phyloP scores from a whole-genome alignment of 1,140 invertebrate genomes.

The Mylabris phalerata region DNA sequence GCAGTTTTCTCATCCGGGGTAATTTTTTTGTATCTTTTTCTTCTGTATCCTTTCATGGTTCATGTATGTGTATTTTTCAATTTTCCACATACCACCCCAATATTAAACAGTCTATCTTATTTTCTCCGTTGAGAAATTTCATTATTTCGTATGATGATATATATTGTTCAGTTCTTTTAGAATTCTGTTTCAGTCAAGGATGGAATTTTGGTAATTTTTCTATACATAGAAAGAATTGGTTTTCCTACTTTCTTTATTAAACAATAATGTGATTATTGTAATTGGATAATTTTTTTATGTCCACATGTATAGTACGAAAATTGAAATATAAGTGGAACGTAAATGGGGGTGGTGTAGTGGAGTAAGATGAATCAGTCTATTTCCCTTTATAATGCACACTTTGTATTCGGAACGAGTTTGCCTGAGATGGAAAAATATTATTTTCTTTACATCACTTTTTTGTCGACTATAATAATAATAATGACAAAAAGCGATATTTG shows the following conservation, averaged over 20 bases:
- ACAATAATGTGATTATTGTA: too few relatives aligned
- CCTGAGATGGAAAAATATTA: slow-evolving; percentile 40
- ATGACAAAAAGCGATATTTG: slow-evolving; percentile 26
- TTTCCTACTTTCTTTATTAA: too few relatives aligned
- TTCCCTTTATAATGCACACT: slow-evolving; percentile 38
- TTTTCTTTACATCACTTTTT: slow-evolving; percentile 38
- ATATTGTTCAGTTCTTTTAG: slow-evolving; percentile 26
- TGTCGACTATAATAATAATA: slow-evolving; percentile 8
- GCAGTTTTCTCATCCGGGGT: slow-evolving; percentile 9
- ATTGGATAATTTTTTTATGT: too few relatives aligned
- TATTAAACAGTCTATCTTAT: slow-evolving; percentile 40
- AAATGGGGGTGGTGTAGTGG: slow-evolving; percentile 22
- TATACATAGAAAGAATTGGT: not conserved
- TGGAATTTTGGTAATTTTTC: too few relatives aligned
- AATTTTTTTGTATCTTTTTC: slow-evolving; percentile 23
- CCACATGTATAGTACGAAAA: slow-evolving; percentile 35
- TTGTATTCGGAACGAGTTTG: slow-evolving; percentile 38
- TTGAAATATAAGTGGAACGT: slow-evolving; percentile 38
- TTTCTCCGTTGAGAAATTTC: slow-evolving; percentile 34
- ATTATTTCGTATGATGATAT: slow-evolving; percentile 38
- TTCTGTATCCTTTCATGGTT: slow-evolving; percentile 15
- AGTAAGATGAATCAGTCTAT: slow-evolving; percentile 27
- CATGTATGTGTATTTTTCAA: slow-evolving; percentile 35
- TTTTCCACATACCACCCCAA: slow-evolving; percentile 35
- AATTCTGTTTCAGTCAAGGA: not conserved